These are phyloP conservation scores for Calonectris borealis DNA, from an alignment of 2,113 vertebrate species.

Conservation along the genomic window DNA sequence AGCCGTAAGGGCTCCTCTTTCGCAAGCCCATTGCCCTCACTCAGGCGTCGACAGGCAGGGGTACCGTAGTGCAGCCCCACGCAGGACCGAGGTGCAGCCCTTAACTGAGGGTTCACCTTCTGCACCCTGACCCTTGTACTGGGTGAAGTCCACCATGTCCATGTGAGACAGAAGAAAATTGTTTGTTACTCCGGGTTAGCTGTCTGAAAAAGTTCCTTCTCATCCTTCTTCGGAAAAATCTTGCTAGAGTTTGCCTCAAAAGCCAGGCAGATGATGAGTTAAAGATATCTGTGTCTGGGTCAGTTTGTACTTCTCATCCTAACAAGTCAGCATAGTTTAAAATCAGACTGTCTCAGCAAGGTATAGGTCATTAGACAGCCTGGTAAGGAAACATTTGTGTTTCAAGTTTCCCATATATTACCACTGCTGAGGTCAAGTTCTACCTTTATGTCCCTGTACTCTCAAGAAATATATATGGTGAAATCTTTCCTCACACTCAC, in stretches of 20 bases:
- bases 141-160: neutral
- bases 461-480: neutral
- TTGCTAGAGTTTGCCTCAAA: neutral
- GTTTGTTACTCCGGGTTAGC: accelerated
- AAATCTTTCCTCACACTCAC: neutral
- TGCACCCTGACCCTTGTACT: neutral
- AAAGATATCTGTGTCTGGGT: neutral
- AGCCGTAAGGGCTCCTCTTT: neutral
- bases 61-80: neutral
- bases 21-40: accelerated
- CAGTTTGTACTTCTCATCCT: neutral
- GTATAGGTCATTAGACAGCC: neutral
- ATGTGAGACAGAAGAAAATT: neutral
- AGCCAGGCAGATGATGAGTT: neutral
- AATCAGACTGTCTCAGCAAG: neutral
- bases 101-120: neutral
- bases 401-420: neutral
- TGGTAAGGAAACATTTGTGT: neutral
- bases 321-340: neutral
- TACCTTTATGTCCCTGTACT: neutral
- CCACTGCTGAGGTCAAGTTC: neutral
- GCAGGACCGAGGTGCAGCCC: neutral
- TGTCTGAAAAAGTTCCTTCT: neutral
- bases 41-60: neutral
- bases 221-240: neutral